phyloP scores from a whole-genome alignment of 2,888 invertebrate genomes.

The Pantelozetes paolii region DNA sequence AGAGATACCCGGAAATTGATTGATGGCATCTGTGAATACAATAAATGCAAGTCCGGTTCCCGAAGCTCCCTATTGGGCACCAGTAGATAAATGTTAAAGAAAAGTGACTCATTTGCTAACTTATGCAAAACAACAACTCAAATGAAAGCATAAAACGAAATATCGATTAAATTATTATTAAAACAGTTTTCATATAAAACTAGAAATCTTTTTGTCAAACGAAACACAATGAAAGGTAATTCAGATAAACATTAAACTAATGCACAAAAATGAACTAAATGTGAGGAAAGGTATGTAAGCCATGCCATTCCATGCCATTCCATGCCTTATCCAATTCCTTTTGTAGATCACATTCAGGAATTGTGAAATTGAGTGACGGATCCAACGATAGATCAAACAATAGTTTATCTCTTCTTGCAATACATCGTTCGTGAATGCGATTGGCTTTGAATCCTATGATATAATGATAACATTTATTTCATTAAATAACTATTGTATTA shows the following conservation, averaged over 20 bases:
- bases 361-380: conserved; percentile 7
- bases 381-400: neutral
- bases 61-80: conserved; percentile 71
- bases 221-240: too few relatives aligned
- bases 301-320: too few relatives aligned
- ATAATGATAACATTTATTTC: too few relatives aligned
- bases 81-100: neutral
- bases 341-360: conserved; percentile 66
- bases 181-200: too few relatives aligned
- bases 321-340: conserved; percentile 83
- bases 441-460: conserved; percentile 73
- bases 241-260: too few relatives aligned
- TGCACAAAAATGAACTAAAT: too few relatives aligned
- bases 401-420: conserved; percentile 51
- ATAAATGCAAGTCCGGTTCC: conserved; percentile 95
- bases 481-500: too few relatives aligned
- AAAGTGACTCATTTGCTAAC: too few relatives aligned
- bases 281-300: neutral
- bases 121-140: too few relatives aligned
- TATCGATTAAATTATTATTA: too few relatives aligned
- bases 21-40: conserved; percentile 95
- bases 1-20: conserved; percentile 85
- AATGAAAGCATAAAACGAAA: too few relatives aligned
- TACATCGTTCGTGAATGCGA: conserved; percentile 72
- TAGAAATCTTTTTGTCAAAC: too few relatives aligned